These are phyloP conservation scores for Atethmia centrago DNA, from an alignment of 2,888 invertebrate species.

Conservation along the genomic window DNA sequence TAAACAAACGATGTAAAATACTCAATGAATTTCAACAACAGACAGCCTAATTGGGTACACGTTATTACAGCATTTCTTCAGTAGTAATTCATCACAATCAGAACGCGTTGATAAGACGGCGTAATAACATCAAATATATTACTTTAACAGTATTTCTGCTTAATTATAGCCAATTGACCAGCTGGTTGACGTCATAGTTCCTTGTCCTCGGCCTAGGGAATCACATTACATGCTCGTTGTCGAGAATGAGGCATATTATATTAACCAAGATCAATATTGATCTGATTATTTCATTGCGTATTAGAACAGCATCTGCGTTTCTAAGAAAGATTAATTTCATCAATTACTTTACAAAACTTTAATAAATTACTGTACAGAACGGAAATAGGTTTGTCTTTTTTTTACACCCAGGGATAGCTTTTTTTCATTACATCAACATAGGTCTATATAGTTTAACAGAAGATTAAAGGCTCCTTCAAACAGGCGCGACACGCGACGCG, in stretches of 20 bases:
- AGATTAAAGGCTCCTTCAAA: too few species aligned
- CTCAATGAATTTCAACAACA: constrained; percentile 48
- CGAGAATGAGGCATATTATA: constrained; percentile 33
- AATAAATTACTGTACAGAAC: background rate
- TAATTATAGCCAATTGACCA: constrained; percentile 46
- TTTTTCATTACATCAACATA: too few species aligned
- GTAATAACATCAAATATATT: constrained; percentile 6
- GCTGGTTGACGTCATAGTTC: constrained; percentile 51
- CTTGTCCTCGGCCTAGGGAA: constrained; percentile 58
- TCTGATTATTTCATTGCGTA: constrained; percentile 28
- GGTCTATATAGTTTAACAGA: too few species aligned
- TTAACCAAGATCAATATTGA: constrained; percentile 55
- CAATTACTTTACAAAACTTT: too few species aligned
- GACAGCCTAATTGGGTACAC: constrained; percentile 42
- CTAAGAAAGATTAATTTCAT: background rate
- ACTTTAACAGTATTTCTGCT: constrained; percentile 26
- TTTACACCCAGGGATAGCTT: background rate
- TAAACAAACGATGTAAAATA: constrained; percentile 46
- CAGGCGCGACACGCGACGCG: too few species aligned
- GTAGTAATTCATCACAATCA: constrained; percentile 28
- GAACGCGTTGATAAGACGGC: constrained; percentile 17
- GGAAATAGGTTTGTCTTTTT: background rate
- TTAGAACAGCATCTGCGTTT: constrained; percentile 25
- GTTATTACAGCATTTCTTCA: constrained; percentile 32
- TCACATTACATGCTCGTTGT: constrained; percentile 50